Conservation (phyloP, 2,888 invertebrate species). For the Incurvaria masculella region DNA sequence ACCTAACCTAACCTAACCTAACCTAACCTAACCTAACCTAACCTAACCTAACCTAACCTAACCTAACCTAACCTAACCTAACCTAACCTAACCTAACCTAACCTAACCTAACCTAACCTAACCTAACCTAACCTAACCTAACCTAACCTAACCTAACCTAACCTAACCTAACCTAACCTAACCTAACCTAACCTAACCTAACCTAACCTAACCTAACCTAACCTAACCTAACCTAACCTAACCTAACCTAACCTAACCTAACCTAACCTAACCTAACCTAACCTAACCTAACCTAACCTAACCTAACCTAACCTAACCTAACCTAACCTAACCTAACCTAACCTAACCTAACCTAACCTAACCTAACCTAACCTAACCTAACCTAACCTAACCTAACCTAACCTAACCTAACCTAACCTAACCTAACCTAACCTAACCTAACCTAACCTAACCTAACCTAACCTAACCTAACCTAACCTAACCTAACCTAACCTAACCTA, state of each 20-base stretch:
- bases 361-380: no score
- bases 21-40: slow-evolving; percentile 14
- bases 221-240: slow-evolving; percentile 12
- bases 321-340: no score
- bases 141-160: slow-evolving; percentile 12
- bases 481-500: slow-evolving; percentile 6
- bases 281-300: no score
- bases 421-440: no score
- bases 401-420: no score
- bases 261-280: no score
- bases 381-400: no score
- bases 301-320: no score
- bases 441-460: no score
- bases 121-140: slow-evolving; percentile 12
- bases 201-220: slow-evolving; percentile 13
- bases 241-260: no score
- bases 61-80: slow-evolving; percentile 10
- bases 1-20: slow-evolving; percentile 12
- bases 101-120: slow-evolving; percentile 14
- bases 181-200: slow-evolving; percentile 13
- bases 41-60: slow-evolving; percentile 9
- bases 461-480: no score
- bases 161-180: slow-evolving; percentile 11
- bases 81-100: slow-evolving; percentile 10
- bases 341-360: no score